Base-by-base conservation (phyloP, 2,888 invertebrate genomes). In the Hypomecis punctinalis region DNA sequence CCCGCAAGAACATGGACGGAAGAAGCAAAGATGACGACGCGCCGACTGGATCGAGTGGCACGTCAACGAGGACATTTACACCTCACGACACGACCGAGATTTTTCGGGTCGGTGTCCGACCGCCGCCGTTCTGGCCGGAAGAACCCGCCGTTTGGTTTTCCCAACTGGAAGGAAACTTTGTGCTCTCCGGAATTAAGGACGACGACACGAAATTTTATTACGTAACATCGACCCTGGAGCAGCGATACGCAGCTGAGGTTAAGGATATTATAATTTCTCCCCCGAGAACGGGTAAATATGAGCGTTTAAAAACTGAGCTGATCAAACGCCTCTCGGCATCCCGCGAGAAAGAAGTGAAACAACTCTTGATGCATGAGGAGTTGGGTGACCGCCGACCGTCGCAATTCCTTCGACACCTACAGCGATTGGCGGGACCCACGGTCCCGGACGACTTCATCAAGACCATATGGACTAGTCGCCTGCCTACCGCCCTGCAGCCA, bases 121-220 rank as follows among this genome's bases (percentile, higher is more conserved):
- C n/a, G n/a, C 62, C 62, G 8, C 51, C 51, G 7, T 62, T 62
- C 33, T 62, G 55, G 51, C n/a, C 62, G 6, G 56, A 62, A 8
- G 46, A 51, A 37, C 62, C 62, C 0, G 52, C 42, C 6, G 10
- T 55, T 1, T 49, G 55, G 55, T 61, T 62, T 45, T 39, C 56
- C 23, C 55, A 62, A 39, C 35, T 62, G 6, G 62, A 62, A 37
- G 49, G 51, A 0, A 48, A 62, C 2, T 62, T 62, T 35, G 0
- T 13, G 1, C 13, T 56, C 6, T 43, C 56, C 5, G 37, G 46
- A 43, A 46, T 62, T 33, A 56, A 40, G 7, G 37, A 37, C n/a
- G 62, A 62, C 9, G 36, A 8, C 9, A 57, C 55, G 5, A 58
- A 58, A 45, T 63, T 54, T 45, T 46, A 63, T 11, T 59, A 59